phyloP scores from a whole-genome alignment of 1,140 invertebrate species.

The Scaptomyza hsui region DNA sequence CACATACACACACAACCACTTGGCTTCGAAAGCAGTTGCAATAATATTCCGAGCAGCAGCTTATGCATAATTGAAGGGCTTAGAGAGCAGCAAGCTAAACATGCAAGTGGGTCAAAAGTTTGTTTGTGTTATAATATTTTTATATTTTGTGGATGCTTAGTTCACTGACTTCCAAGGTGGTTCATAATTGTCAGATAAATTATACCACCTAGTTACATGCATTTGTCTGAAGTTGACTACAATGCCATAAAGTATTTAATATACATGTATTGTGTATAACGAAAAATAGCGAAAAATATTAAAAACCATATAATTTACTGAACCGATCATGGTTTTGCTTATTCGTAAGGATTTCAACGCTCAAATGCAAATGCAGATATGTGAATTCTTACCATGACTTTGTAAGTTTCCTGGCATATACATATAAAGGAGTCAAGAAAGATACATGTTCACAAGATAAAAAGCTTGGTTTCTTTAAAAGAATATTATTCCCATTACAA shows the following conservation, averaged over 20 bases:
- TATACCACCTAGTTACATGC: not conserved
- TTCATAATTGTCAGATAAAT: not conserved
- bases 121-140: not conserved
- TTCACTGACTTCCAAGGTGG: not conserved
- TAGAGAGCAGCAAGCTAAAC: slow-evolving; percentile 26
- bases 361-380: too few species aligned
- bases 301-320: too few species aligned
- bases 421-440: too few species aligned
- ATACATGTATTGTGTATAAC: too few species aligned
- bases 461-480: too few species aligned
- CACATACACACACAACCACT: slow-evolving; percentile 29
- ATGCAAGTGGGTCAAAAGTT: slow-evolving; percentile 49
- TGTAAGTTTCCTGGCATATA: too few species aligned
- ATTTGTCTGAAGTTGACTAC: not conserved
- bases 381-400: too few species aligned
- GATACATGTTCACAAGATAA: too few species aligned
- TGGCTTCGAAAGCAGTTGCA: slow-evolving; percentile 39
- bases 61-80: slow-evolving; percentile 39
- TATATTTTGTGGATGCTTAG: not conserved
- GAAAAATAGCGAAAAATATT: too few species aligned
- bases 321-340: too few species aligned
- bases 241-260: not conserved
- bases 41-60: slow-evolving; percentile 27
- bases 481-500: too few species aligned
- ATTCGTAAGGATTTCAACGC: too few species aligned